Percentiles rank a stretch among this genome's conserved stretches.
phyloP scores from a whole-genome alignment of 2,113 vertebrate genomes.

The Poeciliopsis retropinna region DNA sequence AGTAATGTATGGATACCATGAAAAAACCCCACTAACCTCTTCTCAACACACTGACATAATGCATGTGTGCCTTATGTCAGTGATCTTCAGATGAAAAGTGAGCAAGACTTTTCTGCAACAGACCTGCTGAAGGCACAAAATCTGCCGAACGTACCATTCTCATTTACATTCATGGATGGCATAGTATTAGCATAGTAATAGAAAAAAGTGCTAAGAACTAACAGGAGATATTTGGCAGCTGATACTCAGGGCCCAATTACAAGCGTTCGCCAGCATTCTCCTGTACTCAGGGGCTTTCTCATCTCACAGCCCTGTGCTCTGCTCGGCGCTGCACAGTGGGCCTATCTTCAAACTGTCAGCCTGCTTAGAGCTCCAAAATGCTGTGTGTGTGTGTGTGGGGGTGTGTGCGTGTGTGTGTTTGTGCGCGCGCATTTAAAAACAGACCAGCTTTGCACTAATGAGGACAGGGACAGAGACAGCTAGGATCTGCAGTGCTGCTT shows the following conservation, averaged over 20 bases:
- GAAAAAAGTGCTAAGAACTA: slow-evolving; percentile 50
- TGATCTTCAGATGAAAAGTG: slow-evolving; percentile 27
- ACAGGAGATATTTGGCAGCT: slow-evolving; percentile 71
- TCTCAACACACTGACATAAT: neutral
- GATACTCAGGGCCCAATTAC: slow-evolving; percentile 75
- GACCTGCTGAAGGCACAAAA: slow-evolving; percentile 53
- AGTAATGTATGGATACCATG: neutral
- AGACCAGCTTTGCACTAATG: slow-evolving; percentile 66
- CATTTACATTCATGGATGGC: slow-evolving; percentile 67
- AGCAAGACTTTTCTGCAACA: slow-evolving; percentile 39
- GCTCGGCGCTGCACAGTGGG: slow-evolving; percentile 62
- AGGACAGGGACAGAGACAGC: slow-evolving; percentile 67
- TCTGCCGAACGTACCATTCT: slow-evolving; percentile 52
- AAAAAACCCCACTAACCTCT: slow-evolving; percentile 24
- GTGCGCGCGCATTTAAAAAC: slow-evolving; percentile 25
- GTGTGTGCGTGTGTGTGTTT: slow-evolving; percentile 14
- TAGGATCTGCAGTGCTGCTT: slow-evolving; percentile 52
- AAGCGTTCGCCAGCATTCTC: slow-evolving; percentile 64
- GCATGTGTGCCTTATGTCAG: slow-evolving; percentile 35
- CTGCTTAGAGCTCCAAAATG: slow-evolving; percentile 64
- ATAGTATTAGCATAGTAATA: slow-evolving; percentile 70
- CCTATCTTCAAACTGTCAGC: slow-evolving; percentile 75
- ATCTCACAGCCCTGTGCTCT: slow-evolving; percentile 63
- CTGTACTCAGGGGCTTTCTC: slow-evolving; percentile 75
- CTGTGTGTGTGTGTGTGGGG: slow-evolving; percentile 20